A percentile compares a stretch with the other conserved stretches of the same genome.
Evolutionary conservation across 2,113 vertebrate species (phyloP).

Genomic region (Gallinago undulata): DNA sequence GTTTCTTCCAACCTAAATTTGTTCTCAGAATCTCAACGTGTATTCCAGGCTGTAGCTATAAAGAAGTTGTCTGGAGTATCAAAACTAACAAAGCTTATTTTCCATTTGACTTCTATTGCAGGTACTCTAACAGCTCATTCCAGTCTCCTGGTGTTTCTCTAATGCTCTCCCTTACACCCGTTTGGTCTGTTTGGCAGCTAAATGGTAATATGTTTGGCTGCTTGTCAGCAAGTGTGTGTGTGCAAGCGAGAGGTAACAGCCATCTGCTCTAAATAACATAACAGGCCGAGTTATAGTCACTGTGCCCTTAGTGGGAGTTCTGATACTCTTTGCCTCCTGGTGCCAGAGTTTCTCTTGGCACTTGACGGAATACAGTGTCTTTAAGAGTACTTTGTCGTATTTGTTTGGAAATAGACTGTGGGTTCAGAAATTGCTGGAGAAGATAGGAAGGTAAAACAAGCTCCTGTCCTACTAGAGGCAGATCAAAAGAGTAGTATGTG

Average conservation of each 20-base stretch:
- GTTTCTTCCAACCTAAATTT: not conserved
- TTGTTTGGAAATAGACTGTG: not conserved
- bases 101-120: accelerated
- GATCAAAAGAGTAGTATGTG: not conserved
- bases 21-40: not conserved
- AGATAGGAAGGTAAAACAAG: not conserved
- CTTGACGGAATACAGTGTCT: not conserved
- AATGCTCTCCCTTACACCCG: accelerated
- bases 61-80: not conserved
- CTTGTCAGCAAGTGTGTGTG: not conserved
- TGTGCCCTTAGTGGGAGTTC: too few relatives aligned
- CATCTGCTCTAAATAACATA: not conserved
- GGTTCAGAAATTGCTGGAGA: not conserved
- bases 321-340: accelerated
- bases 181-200: not conserved
- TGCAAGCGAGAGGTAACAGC: not conserved
- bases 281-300: not conserved
- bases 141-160: not conserved
- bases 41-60: not conserved
- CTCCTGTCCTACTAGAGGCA: accelerated
- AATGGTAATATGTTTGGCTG: accelerated
- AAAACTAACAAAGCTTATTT: not conserved
- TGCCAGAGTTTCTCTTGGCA: not conserved
- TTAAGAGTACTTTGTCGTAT: not conserved
- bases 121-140: not conserved